Percentiles rank a stretch among this genome's conserved stretches.
Conservation (phyloP, 2,797 vertebrate genomes). For the Gobionotothen gibberifrons region DNA sequence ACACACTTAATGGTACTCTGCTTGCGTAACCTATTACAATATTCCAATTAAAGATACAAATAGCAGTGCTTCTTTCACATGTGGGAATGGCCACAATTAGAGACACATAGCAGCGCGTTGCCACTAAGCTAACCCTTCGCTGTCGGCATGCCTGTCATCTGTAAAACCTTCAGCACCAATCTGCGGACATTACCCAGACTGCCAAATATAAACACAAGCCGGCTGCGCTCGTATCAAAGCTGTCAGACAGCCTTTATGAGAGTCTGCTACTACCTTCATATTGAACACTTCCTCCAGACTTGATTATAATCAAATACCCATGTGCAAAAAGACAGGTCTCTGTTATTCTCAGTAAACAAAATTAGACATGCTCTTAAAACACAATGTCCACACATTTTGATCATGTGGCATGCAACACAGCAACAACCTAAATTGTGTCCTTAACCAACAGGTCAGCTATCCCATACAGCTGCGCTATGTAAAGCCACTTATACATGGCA, state of each 20-base stretch:
- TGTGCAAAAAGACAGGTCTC: constrained; percentile 3
- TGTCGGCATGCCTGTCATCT: constrained; percentile 69
- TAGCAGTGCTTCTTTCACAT: constrained; percentile 35
- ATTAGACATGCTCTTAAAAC: background rate
- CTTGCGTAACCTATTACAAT: constrained; percentile 14
- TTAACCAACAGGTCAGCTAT: constrained; percentile 26
- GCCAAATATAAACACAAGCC: constrained; percentile 72
- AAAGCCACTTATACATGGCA: constrained; percentile 29
- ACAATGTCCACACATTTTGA: background rate
- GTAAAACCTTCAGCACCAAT: constrained; percentile 69
- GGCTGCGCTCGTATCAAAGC: constrained; percentile 45
- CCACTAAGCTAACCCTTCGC: constrained; percentile 46
- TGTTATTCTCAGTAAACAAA: background rate
- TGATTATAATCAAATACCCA: constrained; percentile 22
- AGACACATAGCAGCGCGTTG: constrained; percentile 24
- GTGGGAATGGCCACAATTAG: constrained; percentile 41
- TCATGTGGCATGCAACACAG: background rate
- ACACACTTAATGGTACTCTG: background rate
- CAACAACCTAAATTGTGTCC: constrained; percentile 4
- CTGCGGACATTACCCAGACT: constrained; percentile 64
- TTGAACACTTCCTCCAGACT: constrained; percentile 31
- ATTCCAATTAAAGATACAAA: constrained; percentile 35
- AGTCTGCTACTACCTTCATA: constrained; percentile 45
- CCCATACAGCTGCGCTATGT: constrained; percentile 18
- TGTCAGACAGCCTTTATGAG: constrained; percentile 60